Percentiles rank a stretch among this genome's conserved stretches.
phyloP scores from a whole-genome alignment of 2,113 vertebrate species.

The Triplophysa siluroides region DNA sequence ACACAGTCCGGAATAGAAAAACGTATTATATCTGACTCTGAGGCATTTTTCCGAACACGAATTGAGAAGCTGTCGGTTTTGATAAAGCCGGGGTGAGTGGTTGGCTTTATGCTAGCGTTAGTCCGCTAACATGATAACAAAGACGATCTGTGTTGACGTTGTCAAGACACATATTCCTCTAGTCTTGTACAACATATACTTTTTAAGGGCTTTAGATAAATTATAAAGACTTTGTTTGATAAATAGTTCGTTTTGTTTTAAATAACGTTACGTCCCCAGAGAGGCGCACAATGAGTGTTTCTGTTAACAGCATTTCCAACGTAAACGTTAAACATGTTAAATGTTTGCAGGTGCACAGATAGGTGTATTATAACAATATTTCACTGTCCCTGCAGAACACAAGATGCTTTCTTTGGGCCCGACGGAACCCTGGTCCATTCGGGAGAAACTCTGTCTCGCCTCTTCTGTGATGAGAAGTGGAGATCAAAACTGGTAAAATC shows the following conservation, averaged over 20 bases:
- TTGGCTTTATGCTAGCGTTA: neutral
- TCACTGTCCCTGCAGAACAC: conserved; percentile 79
- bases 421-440: conserved; percentile 95
- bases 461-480: conserved; percentile 98
- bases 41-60: neutral
- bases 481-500: conserved; percentile 94
- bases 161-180: neutral
- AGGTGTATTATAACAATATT: neutral
- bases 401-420: conserved; percentile 91
- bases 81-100: neutral
- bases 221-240: neutral
- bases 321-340: neutral
- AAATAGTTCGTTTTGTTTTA: neutral
- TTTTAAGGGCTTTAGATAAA: neutral
- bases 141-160: conserved; percentile 5
- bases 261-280: neutral
- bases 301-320: neutral
- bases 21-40: neutral
- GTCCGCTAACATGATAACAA: neutral
- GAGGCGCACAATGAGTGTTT: neutral
- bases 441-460: conserved; percentile 95
- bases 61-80: neutral
- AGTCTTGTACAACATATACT: neutral
- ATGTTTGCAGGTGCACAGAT: neutral
- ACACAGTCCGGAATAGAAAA: neutral